Evolutionary conservation across 2,888 invertebrate genomes (phyloP), one percentile per base, ranked within the genome.

Genomic region (Yponomeuta evonymella): DNA sequence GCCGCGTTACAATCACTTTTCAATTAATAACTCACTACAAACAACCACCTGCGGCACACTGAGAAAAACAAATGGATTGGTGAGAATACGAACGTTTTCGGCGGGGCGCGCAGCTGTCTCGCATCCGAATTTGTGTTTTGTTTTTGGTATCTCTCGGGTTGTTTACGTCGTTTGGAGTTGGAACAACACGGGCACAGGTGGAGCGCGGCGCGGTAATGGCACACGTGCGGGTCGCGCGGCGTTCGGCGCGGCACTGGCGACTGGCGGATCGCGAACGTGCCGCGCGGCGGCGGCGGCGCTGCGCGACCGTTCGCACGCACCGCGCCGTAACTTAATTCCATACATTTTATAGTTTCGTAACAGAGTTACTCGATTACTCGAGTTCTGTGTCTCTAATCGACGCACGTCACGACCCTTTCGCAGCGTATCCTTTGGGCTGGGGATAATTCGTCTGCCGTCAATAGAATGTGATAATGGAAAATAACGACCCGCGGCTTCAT

Each of bases 1-100:
- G 87, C 91, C 91, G 86, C 84, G 80, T 88, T 90, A 89, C 91
- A 90, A 90, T 90, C 91, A 91, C 91, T 91, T 91, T 91, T 90
- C 90, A 89, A 90, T 89, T 89, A 91, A 89, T 89, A 88, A 89
- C 89, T 83, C 88, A 87, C 83, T 58, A 58, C 51, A 80, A 82
- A 79, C 83, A 78, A 86, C 86, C 90, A 90, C 90, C 90, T 90
- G 90, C 86, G 86, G 86, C 88, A 86, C 87, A 86, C 86, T 88
- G 87, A 43, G 43, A 43, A 85, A 29, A 67, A 10, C 67, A 33
- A 67, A 48, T 23, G 48, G 51, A 68, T 9, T 12, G 4, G 23
- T 11, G 23, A n/a, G 11, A 48, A 73, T 73, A 81, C 82, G 84
- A 82, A 82, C 83, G 83, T 78, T 80, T 81, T 74, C 77, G 33